Percentiles rank a stretch among this genome's conserved stretches.
Evolutionary conservation across 2,888 invertebrate genomes (phyloP).

Genomic region (Pantelozetes paolii): DNA sequence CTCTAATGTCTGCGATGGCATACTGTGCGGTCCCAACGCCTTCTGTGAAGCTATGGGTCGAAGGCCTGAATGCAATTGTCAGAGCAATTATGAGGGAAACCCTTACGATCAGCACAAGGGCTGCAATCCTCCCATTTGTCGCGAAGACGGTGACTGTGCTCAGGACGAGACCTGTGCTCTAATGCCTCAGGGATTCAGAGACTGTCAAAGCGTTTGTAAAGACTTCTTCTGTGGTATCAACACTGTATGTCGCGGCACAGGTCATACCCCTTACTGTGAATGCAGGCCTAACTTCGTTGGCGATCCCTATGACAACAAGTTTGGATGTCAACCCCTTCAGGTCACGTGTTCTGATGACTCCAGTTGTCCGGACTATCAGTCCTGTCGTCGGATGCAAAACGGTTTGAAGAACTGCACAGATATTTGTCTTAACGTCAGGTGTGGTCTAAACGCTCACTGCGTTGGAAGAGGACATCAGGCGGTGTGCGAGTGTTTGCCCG

Average conservation of each 20-base stretch:
- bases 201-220: conserved; percentile 72
- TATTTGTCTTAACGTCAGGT: conserved; percentile 49
- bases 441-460: conserved; percentile 49
- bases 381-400: conserved; percentile 57
- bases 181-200: conserved; percentile 57
- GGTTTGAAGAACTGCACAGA: conserved; percentile 48
- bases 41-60: conserved; percentile 63
- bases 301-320: conserved; percentile 50
- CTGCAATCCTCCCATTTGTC: conserved; percentile 57
- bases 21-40: conserved; percentile 49
- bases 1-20: conserved; percentile 48
- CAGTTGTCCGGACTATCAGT: conserved; percentile 76
- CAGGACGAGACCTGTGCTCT: conserved; percentile 45
- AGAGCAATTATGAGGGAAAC: conserved; percentile 72
- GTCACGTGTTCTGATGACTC: conserved; percentile 56
- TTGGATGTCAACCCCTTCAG: conserved; percentile 43
- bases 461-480: conserved; percentile 70
- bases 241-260: conserved; percentile 69
- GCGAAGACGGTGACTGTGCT: conserved; percentile 45
- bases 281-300: conserved; percentile 74
- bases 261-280: conserved; percentile 69
- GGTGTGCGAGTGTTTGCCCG: conserved; percentile 78
- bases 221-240: conserved; percentile 76
- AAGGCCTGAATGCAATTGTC: conserved; percentile 78
- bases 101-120: conserved; percentile 73